Evolutionary conservation across 2,888 invertebrate genomes (phyloP).

Genomic region (Hypselothyrea guttata): DNA sequence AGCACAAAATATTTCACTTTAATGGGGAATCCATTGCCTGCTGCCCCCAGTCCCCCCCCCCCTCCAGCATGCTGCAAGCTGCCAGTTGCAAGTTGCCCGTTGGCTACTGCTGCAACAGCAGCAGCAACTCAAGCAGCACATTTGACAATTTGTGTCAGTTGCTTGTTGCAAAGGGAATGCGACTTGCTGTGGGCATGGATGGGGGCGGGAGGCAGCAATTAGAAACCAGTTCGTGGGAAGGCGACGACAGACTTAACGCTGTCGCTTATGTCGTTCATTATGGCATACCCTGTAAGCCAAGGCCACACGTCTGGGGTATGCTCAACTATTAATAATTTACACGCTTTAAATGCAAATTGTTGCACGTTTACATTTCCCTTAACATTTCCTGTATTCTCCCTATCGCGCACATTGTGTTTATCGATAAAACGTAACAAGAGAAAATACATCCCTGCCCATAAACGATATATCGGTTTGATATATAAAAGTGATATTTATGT

Average conservation of each 20-base stretch:
- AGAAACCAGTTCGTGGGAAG: slow-evolving; percentile 62
- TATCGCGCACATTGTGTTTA: no score
- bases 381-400: no score
- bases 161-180: slow-evolving; percentile 8
- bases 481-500: no score
- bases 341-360: no score
- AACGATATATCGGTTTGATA: no score
- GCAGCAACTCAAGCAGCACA: slow-evolving; percentile 31
- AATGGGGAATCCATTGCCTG: no score
- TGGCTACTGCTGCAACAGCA: background rate
- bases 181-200: slow-evolving; percentile 8
- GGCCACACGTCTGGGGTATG: background rate
- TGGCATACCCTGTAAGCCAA: slow-evolving; percentile 9
- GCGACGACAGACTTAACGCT: slow-evolving; percentile 54
- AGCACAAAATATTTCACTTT: slow-evolving; percentile 32
- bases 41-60: no score
- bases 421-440: no score
- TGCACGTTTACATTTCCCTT: no score
- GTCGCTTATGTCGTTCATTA: slow-evolving; percentile 39
- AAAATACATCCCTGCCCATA: no score
- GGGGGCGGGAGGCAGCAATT: slow-evolving; percentile 48
- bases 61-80: background rate
- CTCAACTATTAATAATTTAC: no score
- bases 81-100: background rate
- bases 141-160: slow-evolving; percentile 51